Percentiles rank a stretch among this genome's conserved stretches.
Conservation (phyloP, 2,797 vertebrate genomes). For the Myotis planiceps region DNA sequence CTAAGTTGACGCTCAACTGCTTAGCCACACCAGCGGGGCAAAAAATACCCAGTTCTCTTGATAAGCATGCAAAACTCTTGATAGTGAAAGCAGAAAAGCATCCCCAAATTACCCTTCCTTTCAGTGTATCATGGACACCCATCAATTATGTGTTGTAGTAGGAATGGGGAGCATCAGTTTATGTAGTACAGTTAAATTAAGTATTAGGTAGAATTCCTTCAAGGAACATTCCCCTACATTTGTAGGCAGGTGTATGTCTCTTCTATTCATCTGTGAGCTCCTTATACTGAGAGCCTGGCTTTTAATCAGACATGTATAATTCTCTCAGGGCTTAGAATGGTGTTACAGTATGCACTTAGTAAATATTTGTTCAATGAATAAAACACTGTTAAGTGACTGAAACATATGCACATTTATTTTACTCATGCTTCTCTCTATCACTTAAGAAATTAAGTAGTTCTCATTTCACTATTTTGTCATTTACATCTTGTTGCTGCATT, state of each 20-base stretch:
- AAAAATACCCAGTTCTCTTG: neutral
- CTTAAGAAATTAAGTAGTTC: neutral
- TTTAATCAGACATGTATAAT: neutral
- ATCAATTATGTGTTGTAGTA: neutral
- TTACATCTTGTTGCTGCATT: neutral
- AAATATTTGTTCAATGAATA: neutral
- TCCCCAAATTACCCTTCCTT: neutral
- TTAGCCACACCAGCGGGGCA: no score
- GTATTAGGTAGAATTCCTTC: neutral
- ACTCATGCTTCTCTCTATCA: neutral
- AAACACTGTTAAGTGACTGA: neutral
- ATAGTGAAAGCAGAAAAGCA: neutral
- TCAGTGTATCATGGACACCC: neutral
- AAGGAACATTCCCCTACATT: neutral
- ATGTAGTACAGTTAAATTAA: neutral
- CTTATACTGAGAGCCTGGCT: neutral
- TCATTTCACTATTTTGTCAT: constrained; percentile 23
- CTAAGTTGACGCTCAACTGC: no score
- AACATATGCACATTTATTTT: neutral
- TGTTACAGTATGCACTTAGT: neutral
- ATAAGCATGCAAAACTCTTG: neutral
- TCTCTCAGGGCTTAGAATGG: neutral
- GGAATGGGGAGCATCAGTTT: neutral
- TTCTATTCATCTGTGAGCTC: neutral
- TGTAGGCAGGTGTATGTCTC: neutral